phyloP scores from a whole-genome alignment of 2,888 invertebrate genomes.

The Metalampra italica region DNA sequence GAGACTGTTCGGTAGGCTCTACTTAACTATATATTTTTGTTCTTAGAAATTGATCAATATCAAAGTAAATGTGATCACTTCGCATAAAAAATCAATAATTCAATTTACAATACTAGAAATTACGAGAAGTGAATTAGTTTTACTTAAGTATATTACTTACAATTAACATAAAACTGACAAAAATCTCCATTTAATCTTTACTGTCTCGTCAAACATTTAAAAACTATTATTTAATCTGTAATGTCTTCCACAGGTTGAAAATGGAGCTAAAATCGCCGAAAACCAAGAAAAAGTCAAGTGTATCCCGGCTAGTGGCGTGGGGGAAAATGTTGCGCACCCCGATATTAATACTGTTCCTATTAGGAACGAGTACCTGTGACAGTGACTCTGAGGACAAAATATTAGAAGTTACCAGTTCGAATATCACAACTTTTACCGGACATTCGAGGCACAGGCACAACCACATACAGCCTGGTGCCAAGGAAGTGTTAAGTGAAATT shows the following conservation, averaged over 20 bases:
- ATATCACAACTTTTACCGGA: conserved; percentile 19
- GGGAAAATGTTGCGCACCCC: conserved; percentile 58
- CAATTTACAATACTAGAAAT: no score
- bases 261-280: conserved; percentile 70
- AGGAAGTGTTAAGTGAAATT: conserved; percentile 52
- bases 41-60: no score
- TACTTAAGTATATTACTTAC: no score
- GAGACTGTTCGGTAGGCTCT: no score
- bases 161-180: no score
- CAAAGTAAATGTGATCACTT: no score
- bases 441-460: conserved; percentile 39
- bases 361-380: conserved; percentile 63
- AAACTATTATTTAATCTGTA: not conserved
- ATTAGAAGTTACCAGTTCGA: conserved; percentile 20
- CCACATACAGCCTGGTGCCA: conserved; percentile 37
- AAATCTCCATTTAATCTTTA: not conserved
- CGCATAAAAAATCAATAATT: no score
- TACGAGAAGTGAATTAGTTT: no score
- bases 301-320: conserved; percentile 52
- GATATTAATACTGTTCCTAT: conserved; percentile 52
- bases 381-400: conserved; percentile 34
- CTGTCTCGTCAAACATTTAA: not conserved
- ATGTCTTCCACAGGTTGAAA: conserved; percentile 17
- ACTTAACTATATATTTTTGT: no score
- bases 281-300: conserved; percentile 60